phyloP scores from a whole-genome alignment of 1,140 invertebrate genomes.

The Paraescarpia echinospica region DNA sequence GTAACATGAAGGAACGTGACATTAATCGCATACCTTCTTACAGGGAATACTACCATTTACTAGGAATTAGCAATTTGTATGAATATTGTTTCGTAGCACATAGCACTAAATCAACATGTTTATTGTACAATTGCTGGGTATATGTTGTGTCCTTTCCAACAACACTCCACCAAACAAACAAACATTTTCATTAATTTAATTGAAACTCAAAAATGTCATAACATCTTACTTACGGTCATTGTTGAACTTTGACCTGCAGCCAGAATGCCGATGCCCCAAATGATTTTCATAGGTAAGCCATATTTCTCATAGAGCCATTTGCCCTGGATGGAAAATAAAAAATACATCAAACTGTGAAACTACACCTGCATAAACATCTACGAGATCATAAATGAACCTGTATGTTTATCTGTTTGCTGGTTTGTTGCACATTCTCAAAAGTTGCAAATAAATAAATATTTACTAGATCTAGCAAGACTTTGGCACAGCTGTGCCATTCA shows the following conservation, averaged over 20 bases:
- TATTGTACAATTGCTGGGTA: neutral
- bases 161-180: neutral
- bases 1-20: neutral
- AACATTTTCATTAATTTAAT: too few relatives aligned
- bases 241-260: slow-evolving; percentile 89
- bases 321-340: slow-evolving; percentile 59
- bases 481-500: too few relatives aligned
- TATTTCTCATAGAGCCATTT: slow-evolving; percentile 83
- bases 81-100: neutral
- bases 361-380: neutral
- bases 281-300: slow-evolving; percentile 78
- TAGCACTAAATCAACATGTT: neutral
- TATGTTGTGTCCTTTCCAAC: neutral
- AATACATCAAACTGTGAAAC: neutral
- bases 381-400: neutral
- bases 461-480: too few relatives aligned
- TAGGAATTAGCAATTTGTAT: neutral
- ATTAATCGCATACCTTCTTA: neutral
- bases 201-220: neutral
- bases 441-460: too few relatives aligned
- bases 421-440: neutral
- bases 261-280: slow-evolving; percentile 88
- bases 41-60: neutral
- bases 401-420: neutral
- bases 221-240: slow-evolving; percentile 55